phyloP scores from a whole-genome alignment of 2,888 invertebrate genomes.

The Drosophila buzzatii region DNA sequence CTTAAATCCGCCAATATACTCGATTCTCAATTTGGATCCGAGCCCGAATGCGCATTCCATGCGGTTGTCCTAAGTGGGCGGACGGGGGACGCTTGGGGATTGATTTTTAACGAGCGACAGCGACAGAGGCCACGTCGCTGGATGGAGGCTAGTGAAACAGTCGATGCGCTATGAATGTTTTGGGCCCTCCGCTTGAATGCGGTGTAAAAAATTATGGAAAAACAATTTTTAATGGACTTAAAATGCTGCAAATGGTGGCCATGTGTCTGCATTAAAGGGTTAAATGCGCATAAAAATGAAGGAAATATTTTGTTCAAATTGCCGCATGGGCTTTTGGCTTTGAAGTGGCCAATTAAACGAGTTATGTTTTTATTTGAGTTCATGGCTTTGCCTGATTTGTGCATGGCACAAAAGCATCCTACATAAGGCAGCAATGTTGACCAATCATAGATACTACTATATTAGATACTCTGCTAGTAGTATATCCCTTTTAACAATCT shows the following conservation, averaged over 20 bases:
- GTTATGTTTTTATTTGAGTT: constrained; percentile 31
- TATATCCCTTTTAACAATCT: constrained; percentile 2
- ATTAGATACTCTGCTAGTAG: background rate
- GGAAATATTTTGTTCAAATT: constrained; percentile 58
- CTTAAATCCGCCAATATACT: constrained; percentile 18
- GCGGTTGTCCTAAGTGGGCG: constrained; percentile 17
- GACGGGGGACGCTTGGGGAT: constrained; percentile 68
- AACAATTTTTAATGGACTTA: constrained; percentile 76
- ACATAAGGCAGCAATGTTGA: background rate
- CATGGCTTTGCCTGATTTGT: constrained; percentile 36
- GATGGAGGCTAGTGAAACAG: constrained; percentile 40
- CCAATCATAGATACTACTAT: constrained; percentile 1
- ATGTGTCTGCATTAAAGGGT: constrained; percentile 75
- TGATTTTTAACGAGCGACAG: constrained; percentile 78
- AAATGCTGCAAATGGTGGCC: constrained; percentile 62
- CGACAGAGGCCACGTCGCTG: constrained; percentile 9
- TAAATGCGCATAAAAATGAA: constrained; percentile 64
- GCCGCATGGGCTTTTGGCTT: constrained; percentile 53
- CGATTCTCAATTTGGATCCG: constrained; percentile 17
- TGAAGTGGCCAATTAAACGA: constrained; percentile 59
- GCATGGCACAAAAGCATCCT: background rate
- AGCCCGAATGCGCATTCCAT: constrained; percentile 22
- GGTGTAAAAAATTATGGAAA: constrained; percentile 74
- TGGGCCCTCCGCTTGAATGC: constrained; percentile 46
- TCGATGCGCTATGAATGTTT: constrained; percentile 56